Evolutionary conservation across 2,113 vertebrate genomes (phyloP), one percentile per base, ranked within the genome.

Genomic region (Gobiocypris rarus): DNA sequence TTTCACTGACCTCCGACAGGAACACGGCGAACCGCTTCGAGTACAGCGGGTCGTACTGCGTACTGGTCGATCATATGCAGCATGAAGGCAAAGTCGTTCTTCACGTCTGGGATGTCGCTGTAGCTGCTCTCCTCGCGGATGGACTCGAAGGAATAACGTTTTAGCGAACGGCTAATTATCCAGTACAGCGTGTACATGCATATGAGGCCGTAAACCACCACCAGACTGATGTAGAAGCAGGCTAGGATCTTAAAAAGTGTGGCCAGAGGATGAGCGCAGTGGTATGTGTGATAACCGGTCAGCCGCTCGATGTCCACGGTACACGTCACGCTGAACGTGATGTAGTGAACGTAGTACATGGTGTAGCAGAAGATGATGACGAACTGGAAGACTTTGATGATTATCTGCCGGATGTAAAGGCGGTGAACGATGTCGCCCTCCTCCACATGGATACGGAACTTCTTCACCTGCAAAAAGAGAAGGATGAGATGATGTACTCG

Each of bases 81-180:
- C 98, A 99, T 99, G 89, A 99, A 99, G 87, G 98, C 97, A 17
- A 99, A 99, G 93, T 99, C 97, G 0, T 99, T 99, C 91, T 98
- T 99, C 34, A 99, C 94, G 5, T 99, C 97, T 0, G 97, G 97
- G 85, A 99, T 99, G 93, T 99, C 98, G 0, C 97, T 99, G 85
- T 99, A 99, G 90, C 97, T 98, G 95, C 98, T 99, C 91, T 99
- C 96, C 90, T 99, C 98, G 0, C 98, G 95, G 90, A 99, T 99
- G 0, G 97, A 97, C 93, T 99, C 98, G 3, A 99, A 99, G 0
- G 97, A 99, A 85, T 99, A 99, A 70, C 96, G 96, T 87, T 99
- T 99, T 19, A 99, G 96, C 0, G 97, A 98, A 56, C 96, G 94
- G 38, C 96, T 94, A 84, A 99, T 87, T 96, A 99, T 99, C 98